Conservation (phyloP, 2,888 invertebrate species). For the Galerucella pusilla region DNA sequence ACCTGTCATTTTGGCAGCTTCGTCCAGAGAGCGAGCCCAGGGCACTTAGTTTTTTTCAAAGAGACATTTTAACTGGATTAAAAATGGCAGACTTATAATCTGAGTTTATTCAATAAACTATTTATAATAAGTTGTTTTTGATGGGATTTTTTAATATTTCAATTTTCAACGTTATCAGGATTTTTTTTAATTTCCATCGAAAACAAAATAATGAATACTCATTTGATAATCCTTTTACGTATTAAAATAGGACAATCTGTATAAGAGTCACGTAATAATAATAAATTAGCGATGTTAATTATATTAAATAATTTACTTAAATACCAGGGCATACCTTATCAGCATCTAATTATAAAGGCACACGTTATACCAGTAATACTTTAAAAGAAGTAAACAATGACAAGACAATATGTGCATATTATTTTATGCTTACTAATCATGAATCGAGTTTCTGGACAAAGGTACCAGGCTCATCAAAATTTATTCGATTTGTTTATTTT, state of each 20-base stretch:
- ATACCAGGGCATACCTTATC: not conserved
- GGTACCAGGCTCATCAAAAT: conserved; percentile 21
- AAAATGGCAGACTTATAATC: too few relatives aligned
- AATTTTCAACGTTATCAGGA: too few relatives aligned
- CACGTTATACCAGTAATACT: not conserved
- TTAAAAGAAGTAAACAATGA: conserved; percentile 5
- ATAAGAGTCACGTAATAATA: not conserved
- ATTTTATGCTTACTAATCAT: conserved; percentile 13
- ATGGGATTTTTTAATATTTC: too few relatives aligned
- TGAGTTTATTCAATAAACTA: too few relatives aligned
- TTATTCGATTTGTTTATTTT: conserved; percentile 27
- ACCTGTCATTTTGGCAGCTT: too few relatives aligned
- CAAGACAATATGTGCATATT: conserved; percentile 3
- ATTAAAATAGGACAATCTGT: not conserved
- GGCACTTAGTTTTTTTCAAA: too few relatives aligned
- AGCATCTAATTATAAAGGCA: not conserved
- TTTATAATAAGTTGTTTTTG: too few relatives aligned
- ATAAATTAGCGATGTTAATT: not conserved
- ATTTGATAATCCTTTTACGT: not conserved
- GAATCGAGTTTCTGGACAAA: conserved; percentile 6
- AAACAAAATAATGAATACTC: not conserved
- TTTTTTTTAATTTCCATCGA: too few relatives aligned
- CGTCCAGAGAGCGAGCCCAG: too few relatives aligned
- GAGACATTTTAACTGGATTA: too few relatives aligned
- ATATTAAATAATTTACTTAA: not conserved